phyloP scores from a whole-genome alignment of 2,113 vertebrate species.

The Sander vitreus region DNA sequence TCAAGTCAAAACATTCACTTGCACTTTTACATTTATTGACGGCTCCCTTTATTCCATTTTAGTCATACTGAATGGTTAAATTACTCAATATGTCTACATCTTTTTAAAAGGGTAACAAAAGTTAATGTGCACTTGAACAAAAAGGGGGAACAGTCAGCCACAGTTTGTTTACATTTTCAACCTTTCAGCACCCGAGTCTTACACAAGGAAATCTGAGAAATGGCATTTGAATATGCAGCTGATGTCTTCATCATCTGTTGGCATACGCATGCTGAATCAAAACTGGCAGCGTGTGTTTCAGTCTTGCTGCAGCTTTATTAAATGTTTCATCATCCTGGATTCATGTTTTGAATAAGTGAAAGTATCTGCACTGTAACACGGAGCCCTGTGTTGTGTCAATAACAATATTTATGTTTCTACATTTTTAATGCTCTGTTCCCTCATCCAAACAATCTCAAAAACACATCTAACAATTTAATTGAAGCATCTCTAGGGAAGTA shows the following conservation, averaged over 20 bases:
- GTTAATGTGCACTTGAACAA: slow-evolving; percentile 29
- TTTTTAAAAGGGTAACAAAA: slow-evolving; percentile 33
- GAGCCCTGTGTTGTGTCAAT: slow-evolving; percentile 16
- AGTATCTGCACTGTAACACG: slow-evolving; percentile 8
- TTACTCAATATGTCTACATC: slow-evolving; percentile 6
- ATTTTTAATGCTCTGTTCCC: slow-evolving; percentile 50
- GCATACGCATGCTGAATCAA: slow-evolving; percentile 19
- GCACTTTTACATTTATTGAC: slow-evolving; percentile 10
- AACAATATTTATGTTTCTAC: slow-evolving; percentile 46
- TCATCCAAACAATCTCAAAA: slow-evolving; percentile 38
- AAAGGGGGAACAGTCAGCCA: slow-evolving; percentile 1
- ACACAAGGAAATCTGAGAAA: background rate
- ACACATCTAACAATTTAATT: slow-evolving; percentile 42
- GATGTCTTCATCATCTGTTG: slow-evolving; percentile 42
- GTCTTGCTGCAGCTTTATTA: slow-evolving; percentile 52
- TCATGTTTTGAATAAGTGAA: slow-evolving; percentile 47
- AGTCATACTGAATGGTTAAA: background rate
- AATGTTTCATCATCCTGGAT: slow-evolving; percentile 66
- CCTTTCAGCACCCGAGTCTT: slow-evolving; percentile 14
- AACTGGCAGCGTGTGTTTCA: slow-evolving; percentile 30
- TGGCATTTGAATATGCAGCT: slow-evolving; percentile 17
- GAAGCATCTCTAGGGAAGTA: slow-evolving; percentile 25
- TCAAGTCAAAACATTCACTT: slow-evolving; percentile 28
- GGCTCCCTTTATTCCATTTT: background rate
- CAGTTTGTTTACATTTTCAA: slow-evolving; percentile 34